phyloP scores from a whole-genome alignment of 2,888 invertebrate genomes.

The Enoplolaimus lenunculus region DNA sequence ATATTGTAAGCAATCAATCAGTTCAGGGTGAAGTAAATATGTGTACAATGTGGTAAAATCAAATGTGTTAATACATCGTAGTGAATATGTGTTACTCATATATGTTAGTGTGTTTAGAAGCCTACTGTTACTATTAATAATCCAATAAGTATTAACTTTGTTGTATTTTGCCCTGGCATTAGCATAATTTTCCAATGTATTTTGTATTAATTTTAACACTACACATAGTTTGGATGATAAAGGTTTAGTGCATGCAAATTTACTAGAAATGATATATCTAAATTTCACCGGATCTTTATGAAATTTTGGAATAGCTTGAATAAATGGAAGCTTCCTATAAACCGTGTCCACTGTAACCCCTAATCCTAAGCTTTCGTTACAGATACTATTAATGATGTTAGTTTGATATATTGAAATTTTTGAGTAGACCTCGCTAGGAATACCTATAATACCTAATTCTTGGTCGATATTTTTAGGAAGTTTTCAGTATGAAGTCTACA shows the following conservation, averaged over 20 bases:
- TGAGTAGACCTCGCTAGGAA: too few species aligned
- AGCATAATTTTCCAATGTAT: not conserved
- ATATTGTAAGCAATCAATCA: not conserved
- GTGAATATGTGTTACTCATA: not conserved
- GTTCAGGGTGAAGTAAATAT: not conserved
- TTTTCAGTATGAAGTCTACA: too few species aligned
- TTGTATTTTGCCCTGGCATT: not conserved
- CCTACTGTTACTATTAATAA: not conserved
- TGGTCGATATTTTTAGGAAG: too few species aligned
- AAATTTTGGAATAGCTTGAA: slow-evolving; percentile 9
- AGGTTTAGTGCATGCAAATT: not conserved
- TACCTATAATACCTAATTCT: too few species aligned
- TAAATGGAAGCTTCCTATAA: slow-evolving; percentile 9
- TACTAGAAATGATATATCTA: not conserved
- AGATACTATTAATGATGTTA: too few species aligned
- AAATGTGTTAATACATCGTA: not conserved
- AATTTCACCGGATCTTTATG: not conserved
- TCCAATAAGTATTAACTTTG: not conserved
- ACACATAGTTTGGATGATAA: not conserved
- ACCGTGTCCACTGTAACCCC: too few species aligned
- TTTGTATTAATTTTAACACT: not conserved
- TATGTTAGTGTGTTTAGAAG: not conserved
- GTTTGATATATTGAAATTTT: too few species aligned
- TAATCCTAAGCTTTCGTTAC: too few species aligned
- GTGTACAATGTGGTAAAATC: slow-evolving; percentile 11